Evolutionary conservation across 2,888 invertebrate species (phyloP), one percentile per base, ranked within the genome.

Genomic region (Chrysotoxum bicinctum): DNA sequence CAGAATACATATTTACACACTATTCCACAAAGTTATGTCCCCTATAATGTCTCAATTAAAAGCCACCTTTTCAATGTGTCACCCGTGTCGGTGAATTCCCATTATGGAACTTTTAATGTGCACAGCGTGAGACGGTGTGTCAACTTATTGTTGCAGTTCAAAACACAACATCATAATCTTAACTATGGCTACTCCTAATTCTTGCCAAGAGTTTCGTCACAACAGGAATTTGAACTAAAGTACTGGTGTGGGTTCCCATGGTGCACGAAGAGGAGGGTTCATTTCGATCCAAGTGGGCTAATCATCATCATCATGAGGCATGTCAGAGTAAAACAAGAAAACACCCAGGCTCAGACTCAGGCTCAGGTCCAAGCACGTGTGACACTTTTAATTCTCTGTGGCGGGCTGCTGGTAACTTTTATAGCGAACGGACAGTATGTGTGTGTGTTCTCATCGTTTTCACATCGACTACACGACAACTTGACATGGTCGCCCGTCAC

Each of bases 341-440:
- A 35, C 60, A 77, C 72, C 68, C 73, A 69, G 32, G 60, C 72
- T n/a, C n/a, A n/a, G n/a, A n/a, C n/a, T n/a, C n/a, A n/a, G n/a
- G n/a, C n/a, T n/a, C n/a, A n/a, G n/a, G n/a, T n/a, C 37, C 66
- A 76, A 80, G 72, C 80, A 80, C 84, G 80, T 84, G 80, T 84
- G 84, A 84, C 80, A 84, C 66, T 84, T 84, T 84, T 80, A 80
- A 76, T 76, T 84, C 60, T 45, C 23, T 8, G 21, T 32, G 30
- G 26, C 14, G 12, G 48, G 43, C 21, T 35, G 7, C 21, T 32
- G 35, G 48, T 43, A 79, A 79, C 70, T 76, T 70, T 60, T 30
- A 79, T 26, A 69, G 37, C 37, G n/a, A n/a, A n/a, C n/a, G n/a
- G n/a, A n/a, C n/a, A n/a, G n/a, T n/a, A n/a, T 21, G 14, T 32